Conservation (phyloP, 2,113 vertebrate species). For the Laticauda colubrina region DNA sequence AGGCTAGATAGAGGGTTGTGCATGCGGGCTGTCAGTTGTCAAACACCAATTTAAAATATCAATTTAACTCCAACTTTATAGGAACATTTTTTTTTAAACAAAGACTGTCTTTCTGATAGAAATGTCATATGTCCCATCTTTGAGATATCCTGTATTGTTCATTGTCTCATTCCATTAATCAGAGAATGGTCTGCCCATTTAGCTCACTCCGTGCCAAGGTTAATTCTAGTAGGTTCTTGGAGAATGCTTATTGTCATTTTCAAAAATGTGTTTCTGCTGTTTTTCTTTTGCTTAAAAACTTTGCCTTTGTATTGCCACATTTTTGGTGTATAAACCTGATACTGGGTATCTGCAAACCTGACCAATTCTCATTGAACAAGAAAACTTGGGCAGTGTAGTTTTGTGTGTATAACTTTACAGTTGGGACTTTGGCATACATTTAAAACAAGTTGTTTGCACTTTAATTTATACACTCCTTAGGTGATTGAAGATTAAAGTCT, state of each 20-base stretch:
- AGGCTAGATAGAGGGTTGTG: background rate
- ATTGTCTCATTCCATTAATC: constrained; percentile 34
- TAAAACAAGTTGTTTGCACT: background rate
- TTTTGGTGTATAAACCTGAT: constrained; percentile 17
- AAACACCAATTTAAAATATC: background rate
- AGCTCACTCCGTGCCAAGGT: constrained; percentile 27
- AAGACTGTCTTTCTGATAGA: background rate
- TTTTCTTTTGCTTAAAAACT: constrained; percentile 28
- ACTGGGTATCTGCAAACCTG: constrained; percentile 26
- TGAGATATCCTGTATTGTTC: constrained; percentile 21
- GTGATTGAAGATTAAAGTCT: constrained; percentile 28
- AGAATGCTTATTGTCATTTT: constrained; percentile 37
- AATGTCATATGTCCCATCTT: constrained; percentile 28
- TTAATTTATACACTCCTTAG: constrained; percentile 24
- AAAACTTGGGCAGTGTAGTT: constrained; percentile 29
- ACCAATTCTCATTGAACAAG: constrained; percentile 37
- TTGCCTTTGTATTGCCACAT: constrained; percentile 22
- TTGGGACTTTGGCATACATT: constrained; percentile 15
- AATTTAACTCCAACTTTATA: background rate
- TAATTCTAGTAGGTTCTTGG: constrained; percentile 33
- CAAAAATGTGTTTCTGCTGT: constrained; percentile 45
- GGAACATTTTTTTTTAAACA: constrained; percentile 12
- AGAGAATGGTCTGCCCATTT: constrained; percentile 1
- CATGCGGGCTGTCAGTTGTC: background rate
- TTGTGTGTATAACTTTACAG: constrained; percentile 28